A percentile compares a stretch with the other conserved stretches of the same genome.
phyloP scores from a whole-genome alignment of 2,113 vertebrate genomes.

The Trogon melanurus region DNA sequence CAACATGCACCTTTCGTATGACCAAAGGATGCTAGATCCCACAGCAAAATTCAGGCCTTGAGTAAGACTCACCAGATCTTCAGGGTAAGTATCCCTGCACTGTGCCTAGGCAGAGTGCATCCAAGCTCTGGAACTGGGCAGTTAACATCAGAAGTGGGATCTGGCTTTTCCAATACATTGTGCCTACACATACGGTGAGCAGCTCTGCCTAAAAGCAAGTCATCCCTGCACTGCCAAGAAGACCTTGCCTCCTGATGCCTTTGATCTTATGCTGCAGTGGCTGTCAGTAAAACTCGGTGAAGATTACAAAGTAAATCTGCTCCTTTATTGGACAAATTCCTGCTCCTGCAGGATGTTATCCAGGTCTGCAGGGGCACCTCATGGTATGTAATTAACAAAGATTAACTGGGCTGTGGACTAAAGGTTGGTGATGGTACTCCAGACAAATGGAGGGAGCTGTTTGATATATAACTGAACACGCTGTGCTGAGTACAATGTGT shows the following conservation, averaged over 20 bases:
- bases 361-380: constrained; percentile 41
- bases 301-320: neutral
- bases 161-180: neutral
- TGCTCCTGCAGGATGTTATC: neutral
- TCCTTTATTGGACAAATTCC: neutral
- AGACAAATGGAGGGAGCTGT: neutral
- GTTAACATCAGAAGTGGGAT: neutral
- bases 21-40: neutral
- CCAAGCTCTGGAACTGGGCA: neutral
- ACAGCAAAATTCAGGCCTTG: neutral
- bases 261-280: constrained; percentile 23
- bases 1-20: neutral
- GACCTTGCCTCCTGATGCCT: neutral
- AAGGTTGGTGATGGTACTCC: neutral
- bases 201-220: neutral
- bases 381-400: constrained; percentile 20
- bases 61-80: neutral
- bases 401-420: constrained; percentile 10
- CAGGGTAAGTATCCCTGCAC: neutral
- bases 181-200: neutral
- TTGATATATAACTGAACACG: neutral
- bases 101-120: neutral
- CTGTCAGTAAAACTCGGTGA: constrained; percentile 30
- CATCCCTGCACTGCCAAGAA: neutral
- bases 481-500: neutral